A percentile compares a stretch with the other conserved stretches of the same genome.
phyloP scores from a whole-genome alignment of 1,140 invertebrate species.

The Camponotus pennsylvanicus region DNA sequence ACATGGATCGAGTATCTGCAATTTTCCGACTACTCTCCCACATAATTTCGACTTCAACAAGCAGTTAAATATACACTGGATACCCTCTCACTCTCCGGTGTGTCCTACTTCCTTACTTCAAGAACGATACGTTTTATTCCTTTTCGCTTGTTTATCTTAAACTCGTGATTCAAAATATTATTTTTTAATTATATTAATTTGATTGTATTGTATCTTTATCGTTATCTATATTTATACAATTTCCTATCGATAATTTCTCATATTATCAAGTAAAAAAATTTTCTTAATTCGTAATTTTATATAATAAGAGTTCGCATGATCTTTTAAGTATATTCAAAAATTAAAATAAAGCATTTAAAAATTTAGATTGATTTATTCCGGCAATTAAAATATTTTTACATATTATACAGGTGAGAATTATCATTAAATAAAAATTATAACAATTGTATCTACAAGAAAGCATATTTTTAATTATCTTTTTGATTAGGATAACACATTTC shows the following conservation, averaged over 20 bases:
- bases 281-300: neutral
- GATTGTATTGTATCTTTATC: too few relatives aligned
- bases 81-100: constrained; percentile 74
- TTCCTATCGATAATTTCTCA: constrained; percentile 12
- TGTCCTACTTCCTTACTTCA: constrained; percentile 75
- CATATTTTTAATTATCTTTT: neutral
- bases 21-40: constrained; percentile 54
- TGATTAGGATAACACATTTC: neutral
- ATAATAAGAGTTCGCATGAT: neutral
- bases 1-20: constrained; percentile 54
- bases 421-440: neutral
- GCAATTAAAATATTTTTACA: too few relatives aligned
- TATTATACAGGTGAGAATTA: too few relatives aligned
- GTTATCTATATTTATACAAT: neutral
- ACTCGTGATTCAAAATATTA: neutral
- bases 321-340: constrained; percentile 12
- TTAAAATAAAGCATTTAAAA: too few relatives aligned
- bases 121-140: constrained; percentile 38
- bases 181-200: constrained; percentile 2
- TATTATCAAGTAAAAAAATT: neutral
- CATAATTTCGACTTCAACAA: constrained; percentile 69
- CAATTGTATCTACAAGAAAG: too few relatives aligned
- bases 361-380: too few relatives aligned
- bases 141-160: constrained; percentile 19
- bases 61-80: constrained; percentile 76